Evolutionary conservation across 2,797 vertebrate species (phyloP).

Genomic region (Strix occidentalis): DNA sequence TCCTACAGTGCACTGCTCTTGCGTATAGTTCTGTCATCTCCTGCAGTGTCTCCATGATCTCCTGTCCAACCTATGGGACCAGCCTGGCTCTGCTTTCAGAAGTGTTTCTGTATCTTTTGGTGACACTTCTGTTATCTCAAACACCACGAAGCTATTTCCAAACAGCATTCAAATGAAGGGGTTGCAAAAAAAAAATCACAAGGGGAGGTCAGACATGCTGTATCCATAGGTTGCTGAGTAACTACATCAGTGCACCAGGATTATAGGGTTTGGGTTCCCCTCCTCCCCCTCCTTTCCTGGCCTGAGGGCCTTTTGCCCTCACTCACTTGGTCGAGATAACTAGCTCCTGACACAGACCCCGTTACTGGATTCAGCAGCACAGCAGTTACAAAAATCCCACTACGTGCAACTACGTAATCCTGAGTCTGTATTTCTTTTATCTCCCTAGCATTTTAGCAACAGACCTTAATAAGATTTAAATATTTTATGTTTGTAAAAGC

Average conservation of each 20-base stretch:
- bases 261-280: not conserved
- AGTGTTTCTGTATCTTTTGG: not conserved
- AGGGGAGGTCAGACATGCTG: not conserved
- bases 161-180: not conserved
- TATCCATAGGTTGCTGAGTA: not conserved
- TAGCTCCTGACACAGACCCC: not conserved
- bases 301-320: not conserved
- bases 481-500: constrained; percentile 60
- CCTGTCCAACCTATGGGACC: not conserved
- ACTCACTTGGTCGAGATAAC: not conserved
- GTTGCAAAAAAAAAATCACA: not conserved
- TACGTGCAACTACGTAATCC: not conserved
- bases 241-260: not conserved
- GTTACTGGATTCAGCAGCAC: not conserved
- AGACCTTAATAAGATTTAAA: constrained; percentile 40
- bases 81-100: not conserved
- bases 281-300: not conserved
- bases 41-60: not conserved
- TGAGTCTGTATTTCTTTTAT: not conserved
- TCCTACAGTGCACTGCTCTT: not conserved
- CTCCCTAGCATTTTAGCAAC: not conserved
- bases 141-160: not conserved
- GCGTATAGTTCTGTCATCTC: not conserved
- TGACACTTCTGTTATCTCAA: not conserved
- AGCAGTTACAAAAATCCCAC: not conserved